These are phyloP conservation scores for Sandelia bainsii DNA, from an alignment of 2,797 vertebrate species.

Conservation along the genomic window DNA sequence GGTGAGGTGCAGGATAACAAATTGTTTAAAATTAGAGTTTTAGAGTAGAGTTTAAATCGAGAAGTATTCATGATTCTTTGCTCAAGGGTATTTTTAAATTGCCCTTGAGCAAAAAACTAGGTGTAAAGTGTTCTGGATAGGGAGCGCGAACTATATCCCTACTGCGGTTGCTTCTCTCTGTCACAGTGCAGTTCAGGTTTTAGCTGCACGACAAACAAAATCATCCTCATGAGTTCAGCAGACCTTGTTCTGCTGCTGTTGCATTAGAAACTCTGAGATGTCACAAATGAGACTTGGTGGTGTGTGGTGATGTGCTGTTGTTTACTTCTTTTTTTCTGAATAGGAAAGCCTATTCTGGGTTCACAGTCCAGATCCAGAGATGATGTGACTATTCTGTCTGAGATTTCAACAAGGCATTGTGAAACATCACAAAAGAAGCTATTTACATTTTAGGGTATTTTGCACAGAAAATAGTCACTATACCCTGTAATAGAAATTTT, in stretches of 20 bases:
- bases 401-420: conserved; percentile 2
- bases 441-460: neutral
- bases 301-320: neutral
- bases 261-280: conserved; percentile 22
- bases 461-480: too few species aligned
- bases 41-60: neutral
- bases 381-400: neutral
- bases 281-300: conserved; percentile 1
- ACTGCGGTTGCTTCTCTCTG: conserved; percentile 7
- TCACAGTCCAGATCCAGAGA: conserved; percentile 7
- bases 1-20: neutral
- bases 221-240: conserved; percentile 27
- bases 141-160: neutral
- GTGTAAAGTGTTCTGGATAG: neutral
- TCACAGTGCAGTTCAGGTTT: conserved; percentile 36
- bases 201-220: conserved; percentile 47
- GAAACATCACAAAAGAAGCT: neutral
- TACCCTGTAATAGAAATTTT: too few species aligned
- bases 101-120: conserved; percentile 26
- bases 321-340: neutral
- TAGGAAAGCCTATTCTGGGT: neutral
- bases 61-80: neutral
- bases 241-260: conserved; percentile 34
- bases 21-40: neutral
- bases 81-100: conserved; percentile 17